phyloP scores from a whole-genome alignment of 2,113 vertebrate species.

The Paedocypris sp. region DNA sequence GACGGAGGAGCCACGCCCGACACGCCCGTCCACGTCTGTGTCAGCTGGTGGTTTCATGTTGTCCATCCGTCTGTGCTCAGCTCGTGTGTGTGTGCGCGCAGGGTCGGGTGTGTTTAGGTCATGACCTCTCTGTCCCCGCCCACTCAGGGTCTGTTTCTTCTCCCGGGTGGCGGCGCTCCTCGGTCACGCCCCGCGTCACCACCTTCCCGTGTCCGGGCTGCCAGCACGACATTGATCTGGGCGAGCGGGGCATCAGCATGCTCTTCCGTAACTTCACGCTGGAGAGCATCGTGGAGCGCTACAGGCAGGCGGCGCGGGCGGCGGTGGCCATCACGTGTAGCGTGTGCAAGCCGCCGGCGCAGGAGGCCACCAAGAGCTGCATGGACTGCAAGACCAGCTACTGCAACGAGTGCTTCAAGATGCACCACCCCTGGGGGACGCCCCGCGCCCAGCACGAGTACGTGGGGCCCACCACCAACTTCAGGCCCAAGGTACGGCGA shows the following conservation, averaged over 20 bases:
- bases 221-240: conserved; percentile 83
- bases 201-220: conserved; percentile 85
- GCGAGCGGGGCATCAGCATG: conserved; percentile 91
- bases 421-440: conserved; percentile 92
- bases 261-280: conserved; percentile 92
- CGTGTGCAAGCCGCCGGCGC: conserved; percentile 82
- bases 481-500: conserved; percentile 77
- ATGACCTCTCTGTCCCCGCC: no score
- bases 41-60: no score
- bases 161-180: conserved; percentile 80
- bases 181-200: conserved; percentile 75
- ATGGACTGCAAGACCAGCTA: conserved; percentile 95
- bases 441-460: conserved; percentile 92
- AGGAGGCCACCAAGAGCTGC: conserved; percentile 96
- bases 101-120: no score
- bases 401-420: conserved; percentile 95
- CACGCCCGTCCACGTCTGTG: no score
- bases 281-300: conserved; percentile 92
- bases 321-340: conserved; percentile 91
- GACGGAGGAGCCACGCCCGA: no score
- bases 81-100: conserved; percentile 16
- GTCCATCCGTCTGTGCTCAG: neutral
- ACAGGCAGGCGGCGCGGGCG: conserved; percentile 85
- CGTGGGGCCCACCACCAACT: conserved; percentile 88
- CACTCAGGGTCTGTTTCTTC: conserved; percentile 63